Evolutionary conservation across 2,113 vertebrate genomes (phyloP), one percentile per base, ranked within the genome.

Genomic region (Zeus faber): DNA sequence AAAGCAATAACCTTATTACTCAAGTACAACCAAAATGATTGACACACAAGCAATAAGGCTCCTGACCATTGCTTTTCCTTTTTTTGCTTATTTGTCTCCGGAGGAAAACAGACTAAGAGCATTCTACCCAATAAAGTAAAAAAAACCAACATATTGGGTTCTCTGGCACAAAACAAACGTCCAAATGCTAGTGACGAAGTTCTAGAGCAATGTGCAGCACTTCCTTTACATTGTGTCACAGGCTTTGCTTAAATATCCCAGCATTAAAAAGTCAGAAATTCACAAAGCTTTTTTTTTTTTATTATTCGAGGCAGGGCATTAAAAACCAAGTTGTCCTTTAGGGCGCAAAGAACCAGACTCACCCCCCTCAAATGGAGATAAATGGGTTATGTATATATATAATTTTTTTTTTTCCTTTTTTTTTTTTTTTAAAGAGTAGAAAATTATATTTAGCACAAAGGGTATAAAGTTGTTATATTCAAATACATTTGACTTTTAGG

Each of bases 381-480:
- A 63, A 70, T 49, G 22, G 41, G 72, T 68, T 63, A 67, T 59
- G 21, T 45, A 46, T 26, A 35, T n/a, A n/a, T n/a, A n/a, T n/a
- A n/a, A n/a, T n/a, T n/a, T n/a, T n/a, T n/a, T n/a, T n/a, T n/a
- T n/a, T n/a, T n/a, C n/a, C n/a, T n/a, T n/a, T n/a, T n/a, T n/a
- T n/a, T n/a, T n/a, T n/a, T n/a, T n/a, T 57, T 14, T 27, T 54
- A 49, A 49, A 35, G 48, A 58, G 69, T 26, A 74, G 18, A 54
- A 58, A 72, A 33, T n/a, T 46, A 46, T 13, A 45, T 64, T 18
- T 57, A 57, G 37, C 6, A 49, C 64, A 14, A 70, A 58, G 49
- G 49, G 23, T 24, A 66, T 22, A 65, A 48, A 31, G 27, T 50
- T 67, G 67, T 62, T 68, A 79, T 39, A 62, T 25, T 67, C 25